Base-by-base conservation (phyloP, 1,140 invertebrate genomes). In the Anastrepha ludens region DNA sequence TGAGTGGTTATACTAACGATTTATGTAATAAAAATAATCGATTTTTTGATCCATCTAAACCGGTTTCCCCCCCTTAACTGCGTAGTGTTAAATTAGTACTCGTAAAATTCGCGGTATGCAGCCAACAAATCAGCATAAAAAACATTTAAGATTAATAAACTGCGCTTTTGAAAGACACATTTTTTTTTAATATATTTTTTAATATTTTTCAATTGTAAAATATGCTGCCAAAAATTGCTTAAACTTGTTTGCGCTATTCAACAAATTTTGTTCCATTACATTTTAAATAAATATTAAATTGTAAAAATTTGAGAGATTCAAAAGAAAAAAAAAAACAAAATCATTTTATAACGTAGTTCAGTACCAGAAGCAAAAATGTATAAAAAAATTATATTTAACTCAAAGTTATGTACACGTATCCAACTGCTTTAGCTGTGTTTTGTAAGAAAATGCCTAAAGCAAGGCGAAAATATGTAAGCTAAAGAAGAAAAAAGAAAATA, bases 141-240 rank as follows among this genome's bases (percentile, higher is more conserved):
- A 55, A 55, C 3, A 55, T 29, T 29, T 29, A 0, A 29, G 29
- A 29, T 29, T 29, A 29, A 29, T 29, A 29, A 29, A 29, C 11
- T 55, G 6, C 50, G 50, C 50, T 55, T 55, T 11, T 11, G 50
- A 6, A 11, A 55, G 29, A 29, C 29, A 29, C 1, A 29, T 29
- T 29, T 29, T 29, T 29, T 29, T 29, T 55, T 55, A 55, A 7
- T 55, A 55, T 55, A 11, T 2, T 55, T 55, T 44, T 74, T 8
- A 44, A 74, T 15, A 44, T 74, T 74, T 74, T 74, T 41, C 67
- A 74, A 47, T n/a, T 44, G 67, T 44, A 47, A 74, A 74, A 15
- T 44, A 74, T 74, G 67, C 67, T 74, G 67, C 67, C 67, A 41
- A 74, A 74, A 47, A 74, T 44, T 74, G 15, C 67, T 74, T 74